Percentiles rank a stretch among this genome's conserved stretches.
These are phyloP conservation scores for Xiphias gladius DNA, from an alignment of 2,113 vertebrate species.

Conservation along the genomic window DNA sequence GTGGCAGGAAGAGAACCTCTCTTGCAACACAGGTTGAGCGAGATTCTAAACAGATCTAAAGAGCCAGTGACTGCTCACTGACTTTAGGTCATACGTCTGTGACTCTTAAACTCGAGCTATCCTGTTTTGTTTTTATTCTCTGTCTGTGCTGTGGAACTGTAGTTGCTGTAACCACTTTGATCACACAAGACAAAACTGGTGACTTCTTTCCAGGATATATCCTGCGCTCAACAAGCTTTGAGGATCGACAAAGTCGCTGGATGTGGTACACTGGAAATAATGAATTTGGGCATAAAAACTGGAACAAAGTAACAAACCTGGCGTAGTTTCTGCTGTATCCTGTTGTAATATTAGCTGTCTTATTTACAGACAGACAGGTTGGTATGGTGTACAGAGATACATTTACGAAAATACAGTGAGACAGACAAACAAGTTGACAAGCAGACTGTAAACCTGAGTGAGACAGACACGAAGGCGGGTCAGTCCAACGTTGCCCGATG, in stretches of 20 bases:
- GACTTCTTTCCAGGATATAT: constrained; percentile 33
- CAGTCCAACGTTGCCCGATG: constrained; percentile 16
- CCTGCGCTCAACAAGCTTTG: constrained; percentile 17
- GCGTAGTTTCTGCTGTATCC: constrained; percentile 4
- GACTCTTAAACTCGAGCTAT: constrained; percentile 31
- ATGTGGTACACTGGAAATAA: constrained; percentile 55
- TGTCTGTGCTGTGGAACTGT: constrained; percentile 46
- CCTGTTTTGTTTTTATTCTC: constrained; percentile 33
- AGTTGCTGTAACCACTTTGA: constrained; percentile 23
- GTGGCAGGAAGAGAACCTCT: constrained; percentile 37
- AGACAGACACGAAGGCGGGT: constrained; percentile 45
- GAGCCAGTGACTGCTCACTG: constrained; percentile 24
- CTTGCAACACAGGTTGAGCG: background rate
- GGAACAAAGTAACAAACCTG: constrained; percentile 40
- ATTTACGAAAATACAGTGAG: background rate
- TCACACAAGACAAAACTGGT: constrained; percentile 18
- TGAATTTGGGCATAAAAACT: constrained; percentile 40
- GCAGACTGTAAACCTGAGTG: constrained; percentile 11
- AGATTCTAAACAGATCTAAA: constrained; percentile 55
- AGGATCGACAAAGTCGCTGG: constrained; percentile 8
- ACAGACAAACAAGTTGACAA: background rate
- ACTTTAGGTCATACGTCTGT: constrained; percentile 40
- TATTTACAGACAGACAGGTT: constrained; percentile 18
- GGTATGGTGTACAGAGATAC: background rate
- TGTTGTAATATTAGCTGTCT: constrained; percentile 18